phyloP scores from a whole-genome alignment of 2,113 vertebrate species.

The Mormyrus lacerda region DNA sequence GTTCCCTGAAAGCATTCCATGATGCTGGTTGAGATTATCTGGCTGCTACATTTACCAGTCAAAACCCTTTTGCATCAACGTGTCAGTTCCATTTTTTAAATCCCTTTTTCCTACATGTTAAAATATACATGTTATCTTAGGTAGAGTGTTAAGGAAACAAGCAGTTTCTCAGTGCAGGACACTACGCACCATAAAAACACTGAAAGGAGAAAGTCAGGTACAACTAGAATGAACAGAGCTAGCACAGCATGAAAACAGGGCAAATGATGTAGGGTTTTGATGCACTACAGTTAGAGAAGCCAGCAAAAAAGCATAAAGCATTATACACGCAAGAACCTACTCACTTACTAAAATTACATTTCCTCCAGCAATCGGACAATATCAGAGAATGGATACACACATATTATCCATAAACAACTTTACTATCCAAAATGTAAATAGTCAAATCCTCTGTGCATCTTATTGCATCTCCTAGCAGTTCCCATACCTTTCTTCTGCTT shows the following conservation, averaged over 20 bases:
- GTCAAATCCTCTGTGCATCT: neutral
- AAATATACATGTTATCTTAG: neutral
- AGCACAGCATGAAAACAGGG: neutral
- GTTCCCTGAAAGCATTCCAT: neutral
- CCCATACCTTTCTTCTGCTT: neutral
- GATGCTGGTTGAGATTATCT: neutral
- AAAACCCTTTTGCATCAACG: neutral
- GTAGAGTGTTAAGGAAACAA: neutral
- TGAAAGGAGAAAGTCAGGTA: neutral
- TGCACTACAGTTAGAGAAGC: neutral
- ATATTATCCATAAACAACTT: neutral
- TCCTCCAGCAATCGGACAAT: neutral
- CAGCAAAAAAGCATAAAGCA: neutral
- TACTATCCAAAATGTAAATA: neutral
- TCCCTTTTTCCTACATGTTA: neutral
- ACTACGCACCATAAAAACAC: neutral
- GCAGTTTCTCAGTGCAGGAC: neutral
- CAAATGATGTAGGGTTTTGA: neutral
- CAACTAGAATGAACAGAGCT: neutral
- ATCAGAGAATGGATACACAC: neutral
- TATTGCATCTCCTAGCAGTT: neutral
- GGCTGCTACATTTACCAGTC: neutral
- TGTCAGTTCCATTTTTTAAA: neutral
- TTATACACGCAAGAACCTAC: neutral
- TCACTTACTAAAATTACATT: neutral